Base-by-base conservation (phyloP, 2,888 invertebrate genomes). In the Xylota segnis region DNA sequence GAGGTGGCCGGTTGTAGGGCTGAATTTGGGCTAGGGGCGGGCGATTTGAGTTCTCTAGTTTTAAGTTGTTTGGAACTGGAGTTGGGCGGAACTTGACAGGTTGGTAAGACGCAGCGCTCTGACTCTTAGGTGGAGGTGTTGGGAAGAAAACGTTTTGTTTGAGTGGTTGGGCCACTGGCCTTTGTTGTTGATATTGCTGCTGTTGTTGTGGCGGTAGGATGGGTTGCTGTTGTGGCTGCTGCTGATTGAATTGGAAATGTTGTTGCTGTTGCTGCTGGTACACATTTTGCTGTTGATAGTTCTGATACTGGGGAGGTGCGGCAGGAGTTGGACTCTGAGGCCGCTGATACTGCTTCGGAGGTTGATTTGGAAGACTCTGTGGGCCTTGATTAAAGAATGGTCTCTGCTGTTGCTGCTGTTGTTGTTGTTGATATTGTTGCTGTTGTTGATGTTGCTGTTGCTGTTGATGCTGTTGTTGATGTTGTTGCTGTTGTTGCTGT, bases 1-100 rank as follows among this genome's bases (percentile, higher is more conserved):
- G 89, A 0, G 90, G 92, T 83, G 93, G 94, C 29, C 92, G 90
- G 87, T 93, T 92, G 29, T 91, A 93, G 47, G 91, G 91, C 75
- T 91, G 91, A 88, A 91, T 90, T 58, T 90, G 91, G 40, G 90
- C 89, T 45, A 90, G 89, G 87, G 89, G 87, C 61, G 90, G 90
- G 61, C 92, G 90, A 87, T 90, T 89, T 1, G 88, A 61, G 56
- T 88, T 90, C 27, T 91, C 91, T 56, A 90, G 72, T 27, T 91
- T 91, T 0, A 87, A 87, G 0, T 90, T 88, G 66, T 89, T 88
- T 3, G 91, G 91, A 59, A 90, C 87, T 4, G 91, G 88, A 0
- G 91, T 92, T 0, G 92, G 91, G 0, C 91, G 90, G 83, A 91
- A 91, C 70, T 92, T 91, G 16, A 92, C 88, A 0, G 91, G 92